Evolutionary conservation across 2,888 invertebrate genomes (phyloP).

Genomic region (Anodontia alba): DNA sequence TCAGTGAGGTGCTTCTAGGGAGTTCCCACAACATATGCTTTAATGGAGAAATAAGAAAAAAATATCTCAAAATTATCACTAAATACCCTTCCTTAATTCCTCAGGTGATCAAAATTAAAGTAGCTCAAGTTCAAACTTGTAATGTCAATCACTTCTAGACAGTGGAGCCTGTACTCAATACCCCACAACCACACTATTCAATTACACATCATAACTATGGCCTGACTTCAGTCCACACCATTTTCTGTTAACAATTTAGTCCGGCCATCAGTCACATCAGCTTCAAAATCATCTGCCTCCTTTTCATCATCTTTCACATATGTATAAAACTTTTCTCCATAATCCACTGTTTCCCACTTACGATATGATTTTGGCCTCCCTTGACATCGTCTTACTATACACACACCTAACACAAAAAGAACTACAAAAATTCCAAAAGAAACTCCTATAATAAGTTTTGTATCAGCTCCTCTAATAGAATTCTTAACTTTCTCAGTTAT

Average conservation of each 20-base stretch:
- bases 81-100: no score
- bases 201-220: no score
- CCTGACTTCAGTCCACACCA: background rate
- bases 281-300: slow-evolving; percentile 70
- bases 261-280: slow-evolving; percentile 65
- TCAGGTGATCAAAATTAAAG: no score
- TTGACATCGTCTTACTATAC: slow-evolving; percentile 48
- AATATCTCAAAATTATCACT: no score
- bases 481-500: slow-evolving; percentile 39
- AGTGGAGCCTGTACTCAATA: no score
- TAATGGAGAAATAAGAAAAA: no score
- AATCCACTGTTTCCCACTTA: slow-evolving; percentile 70
- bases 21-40: no score
- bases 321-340: slow-evolving; percentile 69
- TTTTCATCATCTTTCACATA: slow-evolving; percentile 65
- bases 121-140: no score
- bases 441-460: slow-evolving; percentile 56
- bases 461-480: slow-evolving; percentile 55
- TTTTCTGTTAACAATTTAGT: slow-evolving; percentile 51
- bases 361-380: slow-evolving; percentile 57
- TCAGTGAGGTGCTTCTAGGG: no score
- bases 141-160: no score
- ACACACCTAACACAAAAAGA: slow-evolving; percentile 54
- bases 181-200: no score
- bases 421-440: slow-evolving; percentile 56